Conservation (phyloP, 1,140 invertebrate genomes). For the Pseudachorutes palmiensis region DNA sequence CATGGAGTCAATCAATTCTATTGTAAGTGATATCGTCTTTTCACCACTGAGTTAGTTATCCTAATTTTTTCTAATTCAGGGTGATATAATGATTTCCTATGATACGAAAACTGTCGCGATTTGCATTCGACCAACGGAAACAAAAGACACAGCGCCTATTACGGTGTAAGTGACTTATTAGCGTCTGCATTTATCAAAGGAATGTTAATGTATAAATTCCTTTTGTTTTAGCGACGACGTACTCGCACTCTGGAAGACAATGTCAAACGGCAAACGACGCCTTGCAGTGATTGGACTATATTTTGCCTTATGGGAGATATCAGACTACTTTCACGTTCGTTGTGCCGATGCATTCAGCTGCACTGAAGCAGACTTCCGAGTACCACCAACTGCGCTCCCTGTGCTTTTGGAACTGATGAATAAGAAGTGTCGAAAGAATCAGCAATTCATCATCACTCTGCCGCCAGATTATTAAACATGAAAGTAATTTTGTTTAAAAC, state of each 20-base stretch:
- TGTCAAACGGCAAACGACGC: background rate
- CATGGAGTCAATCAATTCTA: no score
- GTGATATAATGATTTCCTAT: background rate
- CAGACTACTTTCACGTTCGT: background rate
- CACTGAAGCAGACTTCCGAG: background rate
- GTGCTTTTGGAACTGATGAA: background rate
- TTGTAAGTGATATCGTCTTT: no score
- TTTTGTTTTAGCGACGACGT: background rate
- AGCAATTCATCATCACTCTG: background rate
- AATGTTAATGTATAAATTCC: no score
- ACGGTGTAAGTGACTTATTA: no score
- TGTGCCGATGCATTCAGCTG: background rate
- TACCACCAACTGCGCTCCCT: background rate
- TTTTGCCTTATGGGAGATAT: background rate
- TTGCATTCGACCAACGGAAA: no score
- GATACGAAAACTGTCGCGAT: no score
- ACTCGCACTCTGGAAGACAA: background rate
- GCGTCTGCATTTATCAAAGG: no score
- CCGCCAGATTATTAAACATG: background rate
- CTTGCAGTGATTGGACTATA: constrained; percentile 3
- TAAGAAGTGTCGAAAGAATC: background rate
- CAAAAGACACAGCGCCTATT: background rate
- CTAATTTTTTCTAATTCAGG: background rate
- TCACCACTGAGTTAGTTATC: background rate
- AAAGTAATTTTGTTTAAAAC: no score